Base-by-base conservation (phyloP, 1,140 invertebrate species). In the Pachypeltis micranthus region DNA sequence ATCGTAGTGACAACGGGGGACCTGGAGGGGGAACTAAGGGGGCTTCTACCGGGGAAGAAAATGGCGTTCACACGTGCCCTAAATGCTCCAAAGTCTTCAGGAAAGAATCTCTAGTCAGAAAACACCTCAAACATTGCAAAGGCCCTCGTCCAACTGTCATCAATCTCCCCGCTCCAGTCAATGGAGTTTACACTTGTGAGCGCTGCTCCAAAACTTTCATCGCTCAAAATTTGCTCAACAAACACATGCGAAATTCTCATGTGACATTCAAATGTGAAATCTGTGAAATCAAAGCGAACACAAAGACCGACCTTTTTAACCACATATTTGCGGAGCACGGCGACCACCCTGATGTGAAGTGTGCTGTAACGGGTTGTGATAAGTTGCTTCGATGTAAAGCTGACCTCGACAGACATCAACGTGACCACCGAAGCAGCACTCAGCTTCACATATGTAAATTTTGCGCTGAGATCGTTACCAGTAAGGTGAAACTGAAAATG, bases 401-500 rank as follows among this genome's bases (percentile, higher is more conserved):
- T 21, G 81, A 83, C 68, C 66, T 81, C 1, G 73, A 77, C 25
- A 71, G 74, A 3, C 82, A 83, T 69, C 71, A 73, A 24, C 74
- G 75, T 25, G 78, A 82, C 66, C 81, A 83, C 65, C 21, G 55
- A 14, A 74, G 75, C 21, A 75, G 76, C 0, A 75, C 80, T n/a
- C 57, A 57, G n/a, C 51, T 68, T 2, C 67, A 68, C 4, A 65
- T 63, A 2, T 83, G 82, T 63, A 79, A 80, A 60, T 81, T 81
- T 63, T 83, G 82, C 63, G 82, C 78, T 2, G 82, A 83, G 66
- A 75, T 80, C 0, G 74, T 81, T 1, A 75, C 80, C 7, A 81
- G 78, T 63, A 81, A 81, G 65, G 69, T 81, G 1, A 82, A 81
- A 65, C 65, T 83, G 1, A 81, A 82, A 63, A 82, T 81, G 78